Evolutionary conservation across 2,797 vertebrate species (phyloP).

Genomic region (Hemitrygon akajei): DNA sequence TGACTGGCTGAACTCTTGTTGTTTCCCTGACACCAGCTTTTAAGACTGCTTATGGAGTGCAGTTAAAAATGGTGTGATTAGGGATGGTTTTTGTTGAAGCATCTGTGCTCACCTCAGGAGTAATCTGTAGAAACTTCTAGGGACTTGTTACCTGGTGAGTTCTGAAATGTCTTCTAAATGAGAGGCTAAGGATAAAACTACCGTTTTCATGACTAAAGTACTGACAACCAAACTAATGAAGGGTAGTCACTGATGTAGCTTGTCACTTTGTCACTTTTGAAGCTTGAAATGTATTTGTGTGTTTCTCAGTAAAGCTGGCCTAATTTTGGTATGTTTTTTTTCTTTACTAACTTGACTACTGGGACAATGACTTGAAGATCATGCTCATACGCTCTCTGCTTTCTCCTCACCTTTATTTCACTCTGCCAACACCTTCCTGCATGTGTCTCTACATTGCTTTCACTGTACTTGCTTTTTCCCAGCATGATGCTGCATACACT

Average conservation of each 20-base stretch:
- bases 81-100: too few relatives aligned
- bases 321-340: not conserved
- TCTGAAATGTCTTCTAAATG: not conserved
- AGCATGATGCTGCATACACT: not conserved
- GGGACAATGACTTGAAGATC: not conserved
- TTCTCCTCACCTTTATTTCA: not conserved
- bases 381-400: not conserved
- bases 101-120: too few relatives aligned
- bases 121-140: too few relatives aligned
- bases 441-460: constrained; percentile 28
- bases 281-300: not conserved
- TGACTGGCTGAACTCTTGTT: too few relatives aligned
- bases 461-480: not conserved
- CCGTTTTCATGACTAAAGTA: too few relatives aligned
- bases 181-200: not conserved
- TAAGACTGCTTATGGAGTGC: too few relatives aligned
- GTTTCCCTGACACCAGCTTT: too few relatives aligned
- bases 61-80: too few relatives aligned
- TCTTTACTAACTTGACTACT: not conserved
- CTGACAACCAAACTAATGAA: too few relatives aligned
- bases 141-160: not conserved
- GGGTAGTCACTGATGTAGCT: too few relatives aligned
- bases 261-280: not conserved
- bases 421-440: not conserved
- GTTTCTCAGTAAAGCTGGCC: not conserved